Base-by-base conservation (phyloP, 2,888 invertebrate species). In the Lepeophtheirus nordmannii region DNA sequence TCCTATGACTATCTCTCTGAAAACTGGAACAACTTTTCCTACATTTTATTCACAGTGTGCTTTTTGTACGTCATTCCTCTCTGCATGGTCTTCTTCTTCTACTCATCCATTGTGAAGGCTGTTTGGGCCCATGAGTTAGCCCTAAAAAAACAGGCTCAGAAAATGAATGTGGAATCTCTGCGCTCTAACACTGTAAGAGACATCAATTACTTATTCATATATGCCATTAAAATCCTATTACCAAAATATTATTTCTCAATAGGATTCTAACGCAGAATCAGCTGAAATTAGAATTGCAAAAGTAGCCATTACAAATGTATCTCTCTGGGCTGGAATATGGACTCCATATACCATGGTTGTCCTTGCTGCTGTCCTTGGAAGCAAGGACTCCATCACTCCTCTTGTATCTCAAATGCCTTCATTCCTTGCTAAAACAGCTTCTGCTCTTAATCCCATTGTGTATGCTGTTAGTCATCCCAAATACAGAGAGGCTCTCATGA, bases 111-210 rank as follows among this genome's bases (percentile, higher is more conserved):
- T 69, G 77, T 83, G 40, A 73, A 85, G 81, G 88, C 88, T 70
- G 88, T 88, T 68, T 80, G 85, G 67, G 85, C 85, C 71, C 90
- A 90, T 78, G 89, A 90, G 76, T 87, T 83, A 73, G 81, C 80
- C 58, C 88, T 90, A 87, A 81, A 87, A 71, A 89, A 89, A 75
- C 89, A 90, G 77, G 90, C 90, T 65, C 89, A 89, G 77, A 90
- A 90, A 78, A 90, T 90, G 90, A 90, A 90, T 76, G 90, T 90
- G 8, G 86, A 89, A 69, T 89, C 89, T 46, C 80, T 90, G 67
- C 81, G 89, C 74, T 87, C 87, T 41, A 69, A 65, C 62, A 39
- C 22, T 11, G 53, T 64, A 53, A 64, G 56, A 1, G 17, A n/a
- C n/a, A n/a, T n/a, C n/a, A n/a, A 10, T 30, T 37, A 8, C 7